A percentile compares a stretch with the other conserved stretches of the same genome.
phyloP scores from a whole-genome alignment of 2,113 vertebrate genomes.

The Clupea harengus region DNA sequence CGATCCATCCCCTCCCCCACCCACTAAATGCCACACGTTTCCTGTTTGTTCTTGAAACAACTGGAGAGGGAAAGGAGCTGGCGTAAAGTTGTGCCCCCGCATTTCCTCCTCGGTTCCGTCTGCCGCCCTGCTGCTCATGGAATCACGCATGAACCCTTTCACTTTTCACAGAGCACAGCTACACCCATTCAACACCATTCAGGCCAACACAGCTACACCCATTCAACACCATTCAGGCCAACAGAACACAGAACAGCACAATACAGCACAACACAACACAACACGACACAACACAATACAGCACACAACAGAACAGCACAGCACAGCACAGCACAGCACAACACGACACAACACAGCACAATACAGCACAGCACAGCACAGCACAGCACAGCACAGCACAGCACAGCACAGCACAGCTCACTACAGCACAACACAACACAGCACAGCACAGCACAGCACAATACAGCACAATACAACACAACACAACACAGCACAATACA shows the following conservation, averaged over 20 bases:
- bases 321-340: not conserved
- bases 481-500: not conserved
- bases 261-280: not conserved
- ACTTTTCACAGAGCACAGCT: too few species aligned
- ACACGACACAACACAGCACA: too few species aligned
- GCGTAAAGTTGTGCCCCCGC: constrained; percentile 43
- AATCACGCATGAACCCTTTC: not conserved
- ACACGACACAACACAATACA: too few species aligned
- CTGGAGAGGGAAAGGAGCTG: constrained; percentile 52
- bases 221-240: not conserved
- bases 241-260: not conserved
- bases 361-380: too few species aligned
- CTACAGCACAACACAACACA: too few species aligned
- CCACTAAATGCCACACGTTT: constrained; percentile 59
- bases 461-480: not conserved
- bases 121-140: constrained; percentile 31
- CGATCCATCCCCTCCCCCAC: constrained; percentile 48
- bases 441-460: not conserved
- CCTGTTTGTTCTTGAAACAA: constrained; percentile 72
- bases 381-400: too few species aligned
- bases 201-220: too few species aligned
- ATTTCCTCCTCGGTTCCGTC: constrained; percentile 34
- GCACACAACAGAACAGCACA: too few species aligned
- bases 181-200: too few species aligned
- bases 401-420: too few species aligned